These are phyloP conservation scores for Gallinago paraguaiae DNA, from an alignment of 2,113 vertebrate genomes.

Conservation along the genomic window DNA sequence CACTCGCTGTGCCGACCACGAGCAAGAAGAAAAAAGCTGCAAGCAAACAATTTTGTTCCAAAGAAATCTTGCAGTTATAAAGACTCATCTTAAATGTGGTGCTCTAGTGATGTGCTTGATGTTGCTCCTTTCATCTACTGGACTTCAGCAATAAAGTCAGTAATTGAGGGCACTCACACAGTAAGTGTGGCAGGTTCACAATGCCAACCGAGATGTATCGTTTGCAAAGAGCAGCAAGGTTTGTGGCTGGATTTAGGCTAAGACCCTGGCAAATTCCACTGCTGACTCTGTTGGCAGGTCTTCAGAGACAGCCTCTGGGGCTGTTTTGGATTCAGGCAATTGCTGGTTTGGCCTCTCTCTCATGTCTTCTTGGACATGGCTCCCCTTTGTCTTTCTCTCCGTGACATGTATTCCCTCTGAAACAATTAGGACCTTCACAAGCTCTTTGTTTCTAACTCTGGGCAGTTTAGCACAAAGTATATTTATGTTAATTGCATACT, in stretches of 20 bases:
- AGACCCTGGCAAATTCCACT: conserved; percentile 35
- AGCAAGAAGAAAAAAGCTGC: not conserved
- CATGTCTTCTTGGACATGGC: conserved; percentile 58
- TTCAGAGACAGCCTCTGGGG: conserved; percentile 52
- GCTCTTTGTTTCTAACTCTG: conserved; percentile 69
- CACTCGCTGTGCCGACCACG: not conserved
- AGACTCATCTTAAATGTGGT: not conserved
- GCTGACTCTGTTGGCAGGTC: conserved; percentile 57
- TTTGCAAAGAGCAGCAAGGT: not conserved
- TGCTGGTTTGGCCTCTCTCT: conserved; percentile 62
- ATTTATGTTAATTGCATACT: conserved; percentile 56
- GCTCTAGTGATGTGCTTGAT: conserved; percentile 2
- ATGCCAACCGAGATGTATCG: not conserved
- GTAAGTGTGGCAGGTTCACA: not conserved
- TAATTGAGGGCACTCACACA: conserved; percentile 6
- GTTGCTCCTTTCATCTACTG: conserved; percentile 33
- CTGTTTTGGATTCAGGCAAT: conserved; percentile 57
- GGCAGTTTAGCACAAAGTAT: conserved; percentile 56
- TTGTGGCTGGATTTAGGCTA: conserved; percentile 33
- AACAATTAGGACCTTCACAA: conserved; percentile 62
- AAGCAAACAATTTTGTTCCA: conserved; percentile 6
- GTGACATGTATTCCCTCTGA: conserved; percentile 38
- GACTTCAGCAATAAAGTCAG: conserved; percentile 1
- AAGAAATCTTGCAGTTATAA: conserved; percentile 1
- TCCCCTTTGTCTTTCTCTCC: conserved; percentile 63